A percentile compares a stretch with the other conserved stretches of the same genome.
Conservation (phyloP, 2,888 invertebrate species). For the Drosophila ustulata region DNA sequence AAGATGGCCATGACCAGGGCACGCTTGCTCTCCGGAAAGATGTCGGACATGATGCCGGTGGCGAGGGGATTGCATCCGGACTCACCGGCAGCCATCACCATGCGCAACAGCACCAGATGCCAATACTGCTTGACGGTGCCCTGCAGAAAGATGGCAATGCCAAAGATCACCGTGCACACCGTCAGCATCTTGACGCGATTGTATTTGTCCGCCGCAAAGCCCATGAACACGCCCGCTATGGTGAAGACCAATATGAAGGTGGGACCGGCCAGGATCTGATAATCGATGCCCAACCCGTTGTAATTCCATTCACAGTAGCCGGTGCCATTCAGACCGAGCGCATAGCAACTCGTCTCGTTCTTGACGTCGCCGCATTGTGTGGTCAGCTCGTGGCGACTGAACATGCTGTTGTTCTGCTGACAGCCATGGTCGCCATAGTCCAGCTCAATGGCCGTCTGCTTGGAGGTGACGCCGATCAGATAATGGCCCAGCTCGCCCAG, state of each 20-base stretch:
- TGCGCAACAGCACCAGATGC: constrained; percentile 94
- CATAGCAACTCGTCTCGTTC: constrained; percentile 88
- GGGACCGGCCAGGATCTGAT: constrained; percentile 96
- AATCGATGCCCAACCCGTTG: constrained; percentile 95
- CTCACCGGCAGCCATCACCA: constrained; percentile 95
- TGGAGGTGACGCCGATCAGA: constrained; percentile 94
- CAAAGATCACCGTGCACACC: constrained; percentile 92
- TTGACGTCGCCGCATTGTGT: constrained; percentile 87
- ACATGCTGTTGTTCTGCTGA: constrained; percentile 89
- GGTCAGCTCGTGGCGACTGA: constrained; percentile 86
- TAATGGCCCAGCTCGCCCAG: constrained; percentile 95
- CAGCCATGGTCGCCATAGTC: constrained; percentile 95
- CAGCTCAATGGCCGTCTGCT: constrained; percentile 93
- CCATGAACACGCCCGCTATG: constrained; percentile 93
- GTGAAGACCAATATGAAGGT: constrained; percentile 97
- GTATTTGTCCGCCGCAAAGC: constrained; percentile 92
- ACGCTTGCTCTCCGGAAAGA: constrained; percentile 92
- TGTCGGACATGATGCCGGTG: constrained; percentile 93
- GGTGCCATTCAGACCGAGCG: constrained; percentile 89
- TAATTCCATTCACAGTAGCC: constrained; percentile 96
- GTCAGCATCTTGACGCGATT: constrained; percentile 91
- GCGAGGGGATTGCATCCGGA: constrained; percentile 95
- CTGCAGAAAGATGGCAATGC: constrained; percentile 93
- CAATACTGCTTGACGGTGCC: constrained; percentile 94
- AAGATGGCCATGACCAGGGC: constrained; percentile 96